Percentiles rank a stretch among this genome's conserved stretches.
These are phyloP conservation scores for Astatotilapia flaviijosephi DNA, from an alignment of 2,113 vertebrate genomes.

Conservation along the genomic window DNA sequence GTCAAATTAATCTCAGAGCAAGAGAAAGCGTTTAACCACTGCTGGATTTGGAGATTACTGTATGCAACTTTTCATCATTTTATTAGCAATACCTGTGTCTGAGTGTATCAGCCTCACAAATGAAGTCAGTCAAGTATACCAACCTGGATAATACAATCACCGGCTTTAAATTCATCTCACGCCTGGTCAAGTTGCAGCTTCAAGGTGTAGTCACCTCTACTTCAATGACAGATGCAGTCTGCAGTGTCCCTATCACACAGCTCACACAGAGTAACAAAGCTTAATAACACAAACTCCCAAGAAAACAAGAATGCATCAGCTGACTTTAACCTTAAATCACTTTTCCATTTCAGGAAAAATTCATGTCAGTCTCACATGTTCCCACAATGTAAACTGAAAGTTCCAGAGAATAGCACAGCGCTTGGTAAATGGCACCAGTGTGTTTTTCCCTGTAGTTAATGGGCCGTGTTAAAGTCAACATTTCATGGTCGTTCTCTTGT, in stretches of 20 bases:
- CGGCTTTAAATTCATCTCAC: not conserved
- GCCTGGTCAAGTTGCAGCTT: not conserved
- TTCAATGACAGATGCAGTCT: not conserved
- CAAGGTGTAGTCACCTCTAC: not conserved
- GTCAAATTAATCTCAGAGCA: conserved; percentile 22
- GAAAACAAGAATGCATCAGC: not conserved
- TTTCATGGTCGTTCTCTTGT: not conserved
- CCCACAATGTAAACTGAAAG: not conserved
- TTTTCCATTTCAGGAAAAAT: not conserved
- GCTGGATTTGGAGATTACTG: not conserved
- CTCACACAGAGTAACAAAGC: not conserved
- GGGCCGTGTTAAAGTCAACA: not conserved
- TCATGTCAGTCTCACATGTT: not conserved
- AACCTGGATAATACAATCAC: not conserved
- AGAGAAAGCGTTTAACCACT: not conserved
- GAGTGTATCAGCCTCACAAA: not conserved
- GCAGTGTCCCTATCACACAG: not conserved
- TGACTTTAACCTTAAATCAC: not conserved
- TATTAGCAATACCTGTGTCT: not conserved
- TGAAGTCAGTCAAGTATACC: not conserved
- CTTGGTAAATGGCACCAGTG: not conserved
- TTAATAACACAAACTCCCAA: not conserved
- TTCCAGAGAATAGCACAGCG: not conserved
- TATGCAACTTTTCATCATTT: not conserved
- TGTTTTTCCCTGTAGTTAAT: not conserved